These are phyloP conservation scores for Euura lappo DNA, from an alignment of 1,140 invertebrate genomes.

Conservation along the genomic window DNA sequence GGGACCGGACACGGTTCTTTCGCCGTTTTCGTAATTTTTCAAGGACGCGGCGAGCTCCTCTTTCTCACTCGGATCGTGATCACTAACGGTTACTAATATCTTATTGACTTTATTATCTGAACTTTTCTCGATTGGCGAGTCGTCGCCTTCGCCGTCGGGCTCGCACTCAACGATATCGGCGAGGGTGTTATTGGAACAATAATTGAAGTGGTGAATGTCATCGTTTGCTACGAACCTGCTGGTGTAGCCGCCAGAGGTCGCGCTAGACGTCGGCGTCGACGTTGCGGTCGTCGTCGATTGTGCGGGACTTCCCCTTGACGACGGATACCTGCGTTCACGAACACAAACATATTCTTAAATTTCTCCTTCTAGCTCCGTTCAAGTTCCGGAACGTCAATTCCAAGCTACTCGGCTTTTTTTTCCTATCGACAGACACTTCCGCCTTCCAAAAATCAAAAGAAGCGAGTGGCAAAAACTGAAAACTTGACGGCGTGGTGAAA, in stretches of 20 bases:
- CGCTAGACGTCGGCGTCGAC: slow-evolving; percentile 19
- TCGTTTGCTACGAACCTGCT: slow-evolving; percentile 61
- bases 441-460: too few species aligned
- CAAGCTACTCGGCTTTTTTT: too few species aligned
- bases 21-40: neutral
- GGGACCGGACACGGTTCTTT: neutral
- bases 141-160: slow-evolving; percentile 21
- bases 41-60: slow-evolving; percentile 10
- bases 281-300: slow-evolving; percentile 45
- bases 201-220: slow-evolving; percentile 51
- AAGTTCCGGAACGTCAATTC: too few species aligned
- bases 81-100: slow-evolving; percentile 14
- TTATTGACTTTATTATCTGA: neutral
- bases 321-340: slow-evolving; percentile 46
- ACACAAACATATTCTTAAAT: neutral
- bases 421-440: too few species aligned
- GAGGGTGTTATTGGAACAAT: slow-evolving; percentile 55
- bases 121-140: slow-evolving; percentile 14
- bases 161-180: slow-evolving; percentile 14
- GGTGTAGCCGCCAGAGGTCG: slow-evolving; percentile 54
- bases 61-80: slow-evolving; percentile 11
- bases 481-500: too few species aligned
- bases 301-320: slow-evolving; percentile 57
- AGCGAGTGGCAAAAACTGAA: too few species aligned
- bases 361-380: too few species aligned